Base-by-base conservation (phyloP, 2,797 vertebrate genomes). In the Argentina silus region DNA sequence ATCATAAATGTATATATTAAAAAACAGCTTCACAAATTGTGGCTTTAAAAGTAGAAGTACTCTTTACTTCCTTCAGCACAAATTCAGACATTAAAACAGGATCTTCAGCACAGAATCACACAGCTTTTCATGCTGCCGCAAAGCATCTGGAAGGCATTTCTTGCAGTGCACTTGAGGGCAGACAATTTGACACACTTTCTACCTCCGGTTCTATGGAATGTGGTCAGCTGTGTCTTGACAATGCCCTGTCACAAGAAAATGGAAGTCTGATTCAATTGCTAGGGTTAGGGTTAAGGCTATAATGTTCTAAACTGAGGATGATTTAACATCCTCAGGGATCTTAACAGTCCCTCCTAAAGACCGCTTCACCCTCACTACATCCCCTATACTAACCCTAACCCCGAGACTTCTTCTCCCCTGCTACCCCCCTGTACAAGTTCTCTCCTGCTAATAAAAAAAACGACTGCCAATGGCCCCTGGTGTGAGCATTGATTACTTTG, bases 131-230 rank as follows among this genome's bases (percentile, higher is more conserved):
- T 57, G 17, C 8, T 23, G 19, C 21, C 11, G 17, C 17, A 57
- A 57, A n/a, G 17, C 53, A 56, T 56, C 53, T 56, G 53, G 53
- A 56, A 56, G 53, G 6, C 55, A 23, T 57, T 57, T 57, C 9
- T n/a, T 57, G 17, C 9, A 57, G 21, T 21, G n/a, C 55, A 4
- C 55, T 57, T 8, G 55, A 6, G 6, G 50, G 50, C 9, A 14
- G 55, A 1, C 9, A 23, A 21, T 23, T 21, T 23, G 56, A 27
- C 56, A 59, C 19, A 27, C 56, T 59, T 59, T 59, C 21, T 59
- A 59, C 10, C 56, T 59, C 56, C 3, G 56, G 19, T 59, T 11
- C 11, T 6, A 4, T 59, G 19, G 19, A 59, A 59, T 59, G 8
- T 21, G 56, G 56, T 59, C 56, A 59, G 19, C 21, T 59, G 56